These are phyloP conservation scores for Nycticorax nycticorax DNA, from an alignment of 2,113 vertebrate species.

Conservation along the genomic window DNA sequence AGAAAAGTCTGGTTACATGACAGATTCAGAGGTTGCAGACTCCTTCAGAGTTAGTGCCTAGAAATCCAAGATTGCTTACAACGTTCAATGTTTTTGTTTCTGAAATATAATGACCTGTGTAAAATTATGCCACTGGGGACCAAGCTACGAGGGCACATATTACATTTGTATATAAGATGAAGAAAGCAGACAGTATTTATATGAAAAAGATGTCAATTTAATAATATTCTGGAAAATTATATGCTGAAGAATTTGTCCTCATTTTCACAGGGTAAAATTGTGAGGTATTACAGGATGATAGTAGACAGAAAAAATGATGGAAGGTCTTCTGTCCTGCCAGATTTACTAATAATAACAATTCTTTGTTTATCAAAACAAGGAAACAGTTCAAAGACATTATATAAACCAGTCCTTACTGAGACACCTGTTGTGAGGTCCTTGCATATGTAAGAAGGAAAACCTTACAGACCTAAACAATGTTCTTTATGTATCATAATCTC, in stretches of 20 bases:
- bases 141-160: background rate
- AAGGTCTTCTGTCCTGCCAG: background rate
- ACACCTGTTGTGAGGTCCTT: constrained; percentile 13
- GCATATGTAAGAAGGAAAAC: background rate
- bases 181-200: background rate
- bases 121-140: background rate
- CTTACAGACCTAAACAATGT: background rate
- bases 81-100: constrained; percentile 41
- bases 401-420: background rate
- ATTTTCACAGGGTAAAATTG: background rate
- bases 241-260: background rate
- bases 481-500: background rate
- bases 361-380: constrained; percentile 29
- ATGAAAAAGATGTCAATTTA: background rate
- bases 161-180: background rate
- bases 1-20: constrained; percentile 65
- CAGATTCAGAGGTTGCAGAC: constrained; percentile 66
- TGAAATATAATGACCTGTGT: background rate
- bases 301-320: background rate
- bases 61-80: constrained; percentile 31
- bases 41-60: constrained; percentile 32
- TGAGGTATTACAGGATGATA: background rate
- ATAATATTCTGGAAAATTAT: background rate
- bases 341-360: constrained; percentile 7
- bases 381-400: constrained; percentile 21